Evolutionary conservation across 2,113 vertebrate species (phyloP).

Genomic region (Tapirus terrestris): DNA sequence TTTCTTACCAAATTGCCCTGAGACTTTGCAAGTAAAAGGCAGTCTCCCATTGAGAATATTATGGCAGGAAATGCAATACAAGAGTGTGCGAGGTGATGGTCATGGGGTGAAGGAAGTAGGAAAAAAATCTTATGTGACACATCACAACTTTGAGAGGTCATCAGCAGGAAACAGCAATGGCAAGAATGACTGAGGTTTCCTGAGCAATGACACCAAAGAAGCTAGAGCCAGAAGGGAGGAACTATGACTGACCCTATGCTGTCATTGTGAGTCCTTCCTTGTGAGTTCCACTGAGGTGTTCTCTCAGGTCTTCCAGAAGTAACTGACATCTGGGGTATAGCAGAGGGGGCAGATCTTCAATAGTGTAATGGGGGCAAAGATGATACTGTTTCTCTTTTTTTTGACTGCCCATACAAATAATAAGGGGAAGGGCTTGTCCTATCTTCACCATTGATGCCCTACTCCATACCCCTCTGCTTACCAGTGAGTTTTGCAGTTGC

Average conservation of each 20-base stretch:
- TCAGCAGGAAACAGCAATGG: background rate
- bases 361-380: background rate
- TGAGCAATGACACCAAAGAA: background rate
- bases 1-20: background rate
- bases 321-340: background rate
- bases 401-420: background rate
- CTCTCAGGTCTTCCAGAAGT: background rate
- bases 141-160: background rate
- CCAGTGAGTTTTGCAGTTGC: background rate
- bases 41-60: background rate
- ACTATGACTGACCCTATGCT: too few species aligned
- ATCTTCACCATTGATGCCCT: accelerated
- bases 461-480: too few species aligned
- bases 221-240: background rate
- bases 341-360: background rate
- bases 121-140: background rate
- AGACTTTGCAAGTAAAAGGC: background rate
- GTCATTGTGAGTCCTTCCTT: background rate
- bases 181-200: background rate
- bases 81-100: background rate
- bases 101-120: background rate
- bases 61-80: background rate
- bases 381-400: background rate
- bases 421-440: background rate
- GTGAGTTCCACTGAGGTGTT: background rate